Conservation (phyloP, 2,888 invertebrate species). For the Acanthosepion pharaonis region DNA sequence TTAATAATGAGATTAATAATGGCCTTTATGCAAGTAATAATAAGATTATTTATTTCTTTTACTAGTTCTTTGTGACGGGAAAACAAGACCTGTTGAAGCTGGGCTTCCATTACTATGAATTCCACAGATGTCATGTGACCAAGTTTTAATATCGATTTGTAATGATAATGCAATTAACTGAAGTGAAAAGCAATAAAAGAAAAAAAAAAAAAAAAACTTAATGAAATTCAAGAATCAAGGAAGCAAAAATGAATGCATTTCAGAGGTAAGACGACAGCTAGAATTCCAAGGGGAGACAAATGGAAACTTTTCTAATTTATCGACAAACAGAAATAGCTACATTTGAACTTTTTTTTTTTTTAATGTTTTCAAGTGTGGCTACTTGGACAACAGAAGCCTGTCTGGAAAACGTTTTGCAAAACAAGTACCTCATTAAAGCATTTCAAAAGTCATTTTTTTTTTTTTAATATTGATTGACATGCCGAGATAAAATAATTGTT, state of each 20-base stretch:
- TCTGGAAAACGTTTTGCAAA: no score
- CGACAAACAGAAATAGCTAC: no score
- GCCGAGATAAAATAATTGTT: no score
- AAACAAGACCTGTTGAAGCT: neutral
- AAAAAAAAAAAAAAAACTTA: neutral
- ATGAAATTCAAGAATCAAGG: neutral
- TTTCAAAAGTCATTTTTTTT: no score
- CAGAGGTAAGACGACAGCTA: no score
- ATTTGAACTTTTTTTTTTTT: no score
- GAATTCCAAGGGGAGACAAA: no score
- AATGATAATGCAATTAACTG: neutral
- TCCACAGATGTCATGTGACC: neutral
- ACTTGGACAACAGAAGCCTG: no score
- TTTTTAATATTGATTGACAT: no score
- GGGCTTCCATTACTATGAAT: neutral
- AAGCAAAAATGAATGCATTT: neutral
- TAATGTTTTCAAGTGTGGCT: no score
- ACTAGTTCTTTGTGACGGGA: neutral
- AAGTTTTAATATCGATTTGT: neutral
- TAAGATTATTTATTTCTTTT: neutral
- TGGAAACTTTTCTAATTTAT: no score
- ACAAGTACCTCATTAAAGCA: no score
- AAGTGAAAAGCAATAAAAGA: neutral
- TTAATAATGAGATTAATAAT: conserved; percentile 23
- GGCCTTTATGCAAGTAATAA: conserved; percentile 8